Base-by-base conservation (phyloP, 2,797 vertebrate genomes). In the Trachops cirrhosus region DNA sequence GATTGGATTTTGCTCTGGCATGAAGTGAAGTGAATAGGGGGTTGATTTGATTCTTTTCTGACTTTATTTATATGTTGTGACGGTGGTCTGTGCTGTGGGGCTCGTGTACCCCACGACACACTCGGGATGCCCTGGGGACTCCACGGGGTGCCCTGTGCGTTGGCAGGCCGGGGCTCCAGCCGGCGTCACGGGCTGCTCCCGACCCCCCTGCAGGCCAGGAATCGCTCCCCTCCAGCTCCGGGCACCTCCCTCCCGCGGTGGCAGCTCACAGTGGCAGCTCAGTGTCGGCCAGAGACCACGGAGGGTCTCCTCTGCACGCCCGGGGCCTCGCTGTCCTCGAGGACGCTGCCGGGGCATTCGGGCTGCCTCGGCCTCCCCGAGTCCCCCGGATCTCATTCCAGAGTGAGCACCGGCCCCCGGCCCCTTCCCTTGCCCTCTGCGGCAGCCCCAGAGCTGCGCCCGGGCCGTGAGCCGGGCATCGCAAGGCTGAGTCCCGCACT, bases 401-500 rank as follows among this genome's bases (percentile, higher is more conserved):
- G 46, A 54, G 50, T 24, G 18, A 9, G 59, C 9, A 1, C 73
- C 41, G 6, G 8, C 59, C 57, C 54, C 37, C 9, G 10, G 37
- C 21, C 46, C 12, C 4, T 7, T 1, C 0, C 3, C 46, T 44
- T 26, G 18, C 77, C 46, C 22, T 19, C 32, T 9, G 37, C n/a
- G 6, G 14, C 39, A 9, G 2, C 19, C 37, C 6, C 11, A 4
- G 26, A 18, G 8, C 11, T 19, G 22, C 68, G 68, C 67, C 16
- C 16, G 11, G 39, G 24, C 24, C 3, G 8, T 9, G 22, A 26
- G 2, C 12, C 4, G 9, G 5, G 26, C 19, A 2, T 3, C 44
- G 12, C 4, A 9, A 37, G n/a, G 24, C 34, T 8, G 6, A 11
- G 24, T 5, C 10, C 1, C 6, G 0, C 11, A 0, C 3, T 1